Evolutionary conservation across 1,140 invertebrate species (phyloP).

Genomic region (Brachionus koreanus): DNA sequence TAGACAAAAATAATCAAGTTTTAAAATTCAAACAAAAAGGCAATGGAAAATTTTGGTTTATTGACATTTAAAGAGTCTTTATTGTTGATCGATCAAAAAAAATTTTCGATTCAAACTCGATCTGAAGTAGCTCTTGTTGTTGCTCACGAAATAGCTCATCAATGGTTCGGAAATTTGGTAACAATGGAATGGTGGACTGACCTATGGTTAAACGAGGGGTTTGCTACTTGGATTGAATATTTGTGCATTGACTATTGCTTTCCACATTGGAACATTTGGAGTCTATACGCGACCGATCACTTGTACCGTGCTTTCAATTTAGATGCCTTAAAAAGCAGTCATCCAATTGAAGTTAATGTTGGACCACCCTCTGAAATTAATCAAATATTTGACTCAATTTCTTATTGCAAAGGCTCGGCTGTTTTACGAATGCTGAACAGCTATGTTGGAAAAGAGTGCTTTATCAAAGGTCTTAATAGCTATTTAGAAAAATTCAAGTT

Average conservation of each 20-base stretch:
- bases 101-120: constrained; percentile 70
- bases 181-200: constrained; percentile 68
- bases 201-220: constrained; percentile 59
- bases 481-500: constrained; percentile 85
- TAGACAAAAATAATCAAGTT: not conserved
- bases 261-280: constrained; percentile 62
- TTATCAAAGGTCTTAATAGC: constrained; percentile 83
- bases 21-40: constrained; percentile 50
- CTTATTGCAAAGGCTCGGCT: constrained; percentile 64
- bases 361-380: constrained; percentile 57
- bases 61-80: constrained; percentile 55
- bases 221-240: constrained; percentile 53
- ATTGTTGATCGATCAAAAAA: constrained; percentile 47
- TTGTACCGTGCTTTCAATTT: constrained; percentile 54
- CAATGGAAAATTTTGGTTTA: constrained; percentile 59
- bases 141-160: constrained; percentile 76
- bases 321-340: constrained; percentile 58
- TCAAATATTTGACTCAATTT: constrained; percentile 61
- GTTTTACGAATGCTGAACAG: constrained; percentile 93
- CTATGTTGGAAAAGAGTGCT: constrained; percentile 84
- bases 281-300: constrained; percentile 55
- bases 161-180: constrained; percentile 60
- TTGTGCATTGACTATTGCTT: constrained; percentile 53
- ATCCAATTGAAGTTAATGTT: constrained; percentile 59
- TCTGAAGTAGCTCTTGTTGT: constrained; percentile 84